These are phyloP conservation scores for Scartelaos histophorus DNA, from an alignment of 2,113 vertebrate genomes.

Conservation along the genomic window DNA sequence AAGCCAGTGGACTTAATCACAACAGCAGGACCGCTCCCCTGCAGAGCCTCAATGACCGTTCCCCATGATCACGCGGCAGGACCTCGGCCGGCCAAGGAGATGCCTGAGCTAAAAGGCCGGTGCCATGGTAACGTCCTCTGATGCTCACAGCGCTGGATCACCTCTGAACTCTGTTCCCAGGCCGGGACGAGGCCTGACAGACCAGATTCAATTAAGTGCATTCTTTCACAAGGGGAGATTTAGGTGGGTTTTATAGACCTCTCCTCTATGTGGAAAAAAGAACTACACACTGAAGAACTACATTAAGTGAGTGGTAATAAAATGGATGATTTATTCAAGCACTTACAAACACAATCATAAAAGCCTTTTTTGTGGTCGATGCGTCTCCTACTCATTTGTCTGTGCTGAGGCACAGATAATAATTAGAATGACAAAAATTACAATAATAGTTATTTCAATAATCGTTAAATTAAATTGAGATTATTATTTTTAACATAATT, in stretches of 20 bases:
- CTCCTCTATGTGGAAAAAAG: neutral
- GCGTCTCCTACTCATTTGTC: no score
- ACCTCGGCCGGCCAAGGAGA: slow-evolving; percentile 68
- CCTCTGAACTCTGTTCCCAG: slow-evolving; percentile 74
- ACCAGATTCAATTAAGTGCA: slow-evolving; percentile 46
- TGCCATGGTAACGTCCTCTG: slow-evolving; percentile 72
- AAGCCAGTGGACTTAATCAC: slow-evolving; percentile 70
- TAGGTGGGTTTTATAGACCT: neutral
- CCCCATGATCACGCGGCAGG: slow-evolving; percentile 72
- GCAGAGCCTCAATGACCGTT: slow-evolving; percentile 69
- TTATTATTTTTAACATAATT: no score
- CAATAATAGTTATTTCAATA: no score
- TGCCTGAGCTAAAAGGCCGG: slow-evolving; percentile 73
- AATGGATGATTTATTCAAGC: neutral
- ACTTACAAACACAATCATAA: no score
- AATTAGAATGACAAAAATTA: no score
- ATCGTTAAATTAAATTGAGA: no score
- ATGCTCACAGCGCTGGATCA: slow-evolving; percentile 55
- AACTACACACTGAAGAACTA: neutral
- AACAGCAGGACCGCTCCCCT: slow-evolving; percentile 62
- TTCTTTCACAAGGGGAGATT: slow-evolving; percentile 47
- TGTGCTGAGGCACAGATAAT: no score
- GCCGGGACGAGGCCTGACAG: slow-evolving; percentile 58
- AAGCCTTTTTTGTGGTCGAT: no score
- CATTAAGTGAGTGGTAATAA: neutral